Evolutionary conservation across 2,888 invertebrate species (phyloP), one percentile per base, ranked within the genome.

Genomic region (Cepaea hortensis): DNA sequence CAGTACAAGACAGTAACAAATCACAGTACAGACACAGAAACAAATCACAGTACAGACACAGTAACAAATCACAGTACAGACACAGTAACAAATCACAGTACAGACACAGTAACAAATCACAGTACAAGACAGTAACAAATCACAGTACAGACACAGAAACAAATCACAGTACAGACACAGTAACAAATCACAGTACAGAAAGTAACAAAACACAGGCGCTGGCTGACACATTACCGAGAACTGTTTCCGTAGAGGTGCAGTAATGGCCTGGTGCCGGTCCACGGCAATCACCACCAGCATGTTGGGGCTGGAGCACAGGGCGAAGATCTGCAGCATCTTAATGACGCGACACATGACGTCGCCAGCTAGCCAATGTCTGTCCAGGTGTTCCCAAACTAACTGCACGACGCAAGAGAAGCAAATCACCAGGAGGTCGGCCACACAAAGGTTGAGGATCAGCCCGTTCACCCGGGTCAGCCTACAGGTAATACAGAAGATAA

Each of bases 241-340:
- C 0, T 93, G 92, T 81, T 92, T 91, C 81, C 92, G 90, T 9
- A 94, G 91, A 0, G 94, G 94, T 18, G 93, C 88, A 46, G 93
- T 87, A 48, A 94, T 94, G 68, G 94, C 94, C 88, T 93, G 93
- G 87, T 94, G 94, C n/a, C 94, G 90, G 90, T 94, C 94, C 13
- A 94, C 87, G 46, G 94, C 94, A 61, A 94, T 93, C 13, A 94
- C 93, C 3, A 94, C 93, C 61, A 94, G 89, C 93, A 94, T 93
- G 88, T 93, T 93, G 70, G 93, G 93, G 88, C 94, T 94, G 77
- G 93, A 6, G 11, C 91, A 87, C 93, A 93, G 85, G 94, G 91
- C n/a, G 83, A 94, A 93, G 65, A 93, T 93, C 89, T 94, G 94
- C 6, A 92, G 86, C 89, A 94, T 93, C 90, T 94, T 94, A 82